Percentiles rank a stretch among this genome's conserved stretches.
Evolutionary conservation across 2,113 vertebrate genomes (phyloP).

Genomic region (Campylorhamphus procurvoides): DNA sequence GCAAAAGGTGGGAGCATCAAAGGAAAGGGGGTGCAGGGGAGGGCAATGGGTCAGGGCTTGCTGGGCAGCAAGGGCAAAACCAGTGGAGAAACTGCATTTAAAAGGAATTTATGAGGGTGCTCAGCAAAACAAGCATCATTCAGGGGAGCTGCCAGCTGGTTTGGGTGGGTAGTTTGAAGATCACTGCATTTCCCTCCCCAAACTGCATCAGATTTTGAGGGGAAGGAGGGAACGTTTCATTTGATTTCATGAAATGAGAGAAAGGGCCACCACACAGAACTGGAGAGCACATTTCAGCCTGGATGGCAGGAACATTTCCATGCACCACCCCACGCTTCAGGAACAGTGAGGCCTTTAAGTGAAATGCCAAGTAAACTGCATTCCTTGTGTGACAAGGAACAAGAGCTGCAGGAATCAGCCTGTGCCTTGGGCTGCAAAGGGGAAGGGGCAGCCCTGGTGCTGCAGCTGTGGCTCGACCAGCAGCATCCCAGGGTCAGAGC

Average conservation of each 20-base stretch:
- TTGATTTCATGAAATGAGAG: neutral
- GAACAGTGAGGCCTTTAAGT: neutral
- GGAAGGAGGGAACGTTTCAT: fast-evolving
- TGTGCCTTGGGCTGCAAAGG: neutral
- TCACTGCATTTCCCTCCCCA: neutral
- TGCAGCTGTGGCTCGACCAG: neutral
- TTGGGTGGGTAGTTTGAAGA: neutral
- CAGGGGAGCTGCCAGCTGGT: neutral
- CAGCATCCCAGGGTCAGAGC: neutral
- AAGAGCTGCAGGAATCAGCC: neutral
- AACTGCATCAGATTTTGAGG: neutral
- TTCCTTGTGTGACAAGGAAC: neutral
- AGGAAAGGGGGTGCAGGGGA: neutral
- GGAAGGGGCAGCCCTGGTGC: neutral
- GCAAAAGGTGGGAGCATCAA: neutral
- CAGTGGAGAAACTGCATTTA: fast-evolving
- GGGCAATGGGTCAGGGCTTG: neutral
- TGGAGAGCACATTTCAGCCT: neutral
- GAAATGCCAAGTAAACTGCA: neutral
- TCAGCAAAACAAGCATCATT: neutral
- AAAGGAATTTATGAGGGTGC: neutral
- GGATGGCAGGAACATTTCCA: neutral
- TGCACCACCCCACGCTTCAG: neutral
- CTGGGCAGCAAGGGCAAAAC: neutral
- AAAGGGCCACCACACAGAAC: neutral